Conservation (phyloP, 2,113 vertebrate species). For the Oncorhynchus clarkii region DNA sequence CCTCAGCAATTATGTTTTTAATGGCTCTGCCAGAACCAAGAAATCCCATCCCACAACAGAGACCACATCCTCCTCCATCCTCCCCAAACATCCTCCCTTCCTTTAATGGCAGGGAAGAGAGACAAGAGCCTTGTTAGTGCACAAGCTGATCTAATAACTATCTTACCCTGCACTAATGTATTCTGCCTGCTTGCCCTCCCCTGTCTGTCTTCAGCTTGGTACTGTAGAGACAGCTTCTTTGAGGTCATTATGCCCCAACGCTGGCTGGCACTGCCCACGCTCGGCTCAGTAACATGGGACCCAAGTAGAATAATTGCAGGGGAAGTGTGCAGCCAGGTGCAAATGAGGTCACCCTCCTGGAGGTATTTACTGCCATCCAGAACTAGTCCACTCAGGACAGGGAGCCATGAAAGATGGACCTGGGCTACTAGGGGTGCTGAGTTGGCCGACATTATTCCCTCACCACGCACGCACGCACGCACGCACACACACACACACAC, state of each 20-base stretch:
- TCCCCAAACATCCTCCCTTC: background rate
- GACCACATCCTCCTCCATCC: background rate
- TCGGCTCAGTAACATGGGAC: background rate
- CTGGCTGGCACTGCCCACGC: background rate
- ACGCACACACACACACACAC: background rate
- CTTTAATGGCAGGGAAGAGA: background rate
- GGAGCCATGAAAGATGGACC: background rate
- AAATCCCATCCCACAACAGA: background rate
- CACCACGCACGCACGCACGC: background rate
- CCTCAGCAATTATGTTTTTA: background rate
- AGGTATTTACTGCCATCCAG: background rate
- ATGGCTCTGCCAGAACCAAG: background rate
- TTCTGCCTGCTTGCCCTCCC: background rate
- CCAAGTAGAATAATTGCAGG: background rate
- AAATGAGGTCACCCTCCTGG: background rate
- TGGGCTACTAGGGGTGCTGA: background rate
- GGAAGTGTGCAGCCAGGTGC: background rate
- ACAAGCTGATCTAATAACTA: background rate
- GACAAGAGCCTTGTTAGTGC: conserved; percentile 1
- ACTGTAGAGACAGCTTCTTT: background rate
- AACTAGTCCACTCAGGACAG: background rate
- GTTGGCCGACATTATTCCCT: background rate
- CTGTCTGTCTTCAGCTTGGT: background rate
- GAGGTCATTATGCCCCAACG: background rate
- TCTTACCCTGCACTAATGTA: background rate